These are phyloP conservation scores for Drosophila nannoptera DNA, from an alignment of 1,140 invertebrate species.

Conservation along the genomic window DNA sequence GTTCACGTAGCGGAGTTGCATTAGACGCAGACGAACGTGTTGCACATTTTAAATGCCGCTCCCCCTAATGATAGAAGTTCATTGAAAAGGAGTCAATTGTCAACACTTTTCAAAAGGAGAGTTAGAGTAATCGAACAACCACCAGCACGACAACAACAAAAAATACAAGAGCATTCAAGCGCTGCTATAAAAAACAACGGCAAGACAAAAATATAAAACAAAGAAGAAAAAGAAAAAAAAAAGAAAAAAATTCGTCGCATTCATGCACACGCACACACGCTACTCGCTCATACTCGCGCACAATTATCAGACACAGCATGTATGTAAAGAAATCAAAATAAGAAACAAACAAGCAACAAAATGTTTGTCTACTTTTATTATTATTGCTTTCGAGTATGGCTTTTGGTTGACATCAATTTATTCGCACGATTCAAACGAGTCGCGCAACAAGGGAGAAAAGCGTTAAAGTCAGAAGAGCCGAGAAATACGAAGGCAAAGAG, in stretches of 20 bases:
- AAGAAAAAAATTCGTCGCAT: conserved; percentile 59
- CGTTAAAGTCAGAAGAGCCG: conserved; percentile 27
- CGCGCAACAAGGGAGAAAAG: conserved; percentile 19
- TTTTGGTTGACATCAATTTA: conserved; percentile 39
- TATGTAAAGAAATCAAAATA: conserved; percentile 25
- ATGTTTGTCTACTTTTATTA: conserved; percentile 36
- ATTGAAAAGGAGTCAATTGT: conserved; percentile 11
- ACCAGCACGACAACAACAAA: conserved; percentile 22
- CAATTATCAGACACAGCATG: conserved; percentile 58
- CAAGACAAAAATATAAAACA: conserved; percentile 58
- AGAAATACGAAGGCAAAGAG: conserved; percentile 29
- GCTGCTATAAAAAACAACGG: conserved; percentile 52
- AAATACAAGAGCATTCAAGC: conserved; percentile 9
- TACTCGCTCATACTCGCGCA: conserved; percentile 21
- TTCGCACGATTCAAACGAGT: conserved; percentile 39
- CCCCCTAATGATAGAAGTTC: background rate
- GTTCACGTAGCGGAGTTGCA: conserved; percentile 17
- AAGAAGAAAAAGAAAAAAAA: conserved; percentile 33
- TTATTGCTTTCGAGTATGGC: conserved; percentile 7
- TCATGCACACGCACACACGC: conserved; percentile 3
- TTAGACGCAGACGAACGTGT: conserved; percentile 32
- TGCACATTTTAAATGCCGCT: conserved; percentile 41
- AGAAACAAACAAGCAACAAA: conserved; percentile 32
- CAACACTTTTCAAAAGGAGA: conserved; percentile 41
- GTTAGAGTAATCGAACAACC: conserved; percentile 37